Evolutionary conservation across 1,140 invertebrate species (phyloP), one percentile per base, ranked within the genome.

Genomic region (Stegodyphus dumicola): DNA sequence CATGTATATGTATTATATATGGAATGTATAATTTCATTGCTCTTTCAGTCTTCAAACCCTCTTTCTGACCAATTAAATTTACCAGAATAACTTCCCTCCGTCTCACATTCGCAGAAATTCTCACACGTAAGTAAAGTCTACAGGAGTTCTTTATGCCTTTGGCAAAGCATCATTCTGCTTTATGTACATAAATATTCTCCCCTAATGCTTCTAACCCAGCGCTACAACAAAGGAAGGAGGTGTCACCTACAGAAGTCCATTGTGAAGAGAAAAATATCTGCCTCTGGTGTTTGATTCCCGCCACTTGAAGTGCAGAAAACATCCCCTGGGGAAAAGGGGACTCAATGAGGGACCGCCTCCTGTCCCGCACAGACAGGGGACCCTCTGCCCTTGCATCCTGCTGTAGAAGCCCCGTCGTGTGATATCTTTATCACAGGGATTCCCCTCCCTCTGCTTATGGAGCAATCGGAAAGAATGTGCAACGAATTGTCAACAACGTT

Each of bases 211-310:
- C 65, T 67, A 7, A 15, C 65, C 65, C 65, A 67, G 13, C 1
- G 6, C 65, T 17, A 15, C 7, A 67, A 15, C 10, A 67, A 15
- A n/a, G n/a, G 65, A 67, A 67, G 65, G 52, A 69, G 67, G 77
- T 80, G 77, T 60, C 77, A 80, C 6, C 13, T n/a, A 17, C 67
- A 80, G 67, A n/a, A n/a, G 17, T 51, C 71, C 51, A 53, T 74
- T 74, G 67, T 56, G 56, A 53, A 18, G 49, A 49, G 77, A 71
- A 71, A 71, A 71, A 71, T 71, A 48, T 67, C 77, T 17, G 17
- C 52, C 54, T 71, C 9, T 52, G 67, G 18, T 48, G 70, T 80
- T 80, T 71, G 69, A 80, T 80, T 80, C 54, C 51, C 67, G 69
- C 67, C 77, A 71, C 69, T 80, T 80, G 54, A 71, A 60, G 54